These are phyloP conservation scores for Melanotaenia nigrans DNA, from an alignment of 2,797 vertebrate genomes.

Conservation along the genomic window DNA sequence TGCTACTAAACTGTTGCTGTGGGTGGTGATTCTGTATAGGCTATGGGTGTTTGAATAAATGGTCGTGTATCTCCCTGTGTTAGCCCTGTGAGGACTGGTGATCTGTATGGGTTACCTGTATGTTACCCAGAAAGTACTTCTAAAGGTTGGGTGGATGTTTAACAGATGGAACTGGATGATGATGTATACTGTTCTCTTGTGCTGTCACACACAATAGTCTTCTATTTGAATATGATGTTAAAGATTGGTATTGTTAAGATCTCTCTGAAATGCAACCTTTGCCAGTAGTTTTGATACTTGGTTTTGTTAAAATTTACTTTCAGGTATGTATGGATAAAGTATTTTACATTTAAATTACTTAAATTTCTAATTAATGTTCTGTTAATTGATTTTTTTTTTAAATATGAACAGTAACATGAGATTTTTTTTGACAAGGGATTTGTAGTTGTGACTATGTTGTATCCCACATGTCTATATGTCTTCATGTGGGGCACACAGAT, in stretches of 20 bases:
- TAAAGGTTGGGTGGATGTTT: neutral
- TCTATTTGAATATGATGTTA: neutral
- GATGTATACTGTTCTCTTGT: constrained; percentile 19
- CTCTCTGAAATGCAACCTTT: neutral
- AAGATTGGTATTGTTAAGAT: neutral
- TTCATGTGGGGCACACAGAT: neutral
- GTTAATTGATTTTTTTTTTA: neutral
- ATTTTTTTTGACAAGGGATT: neutral
- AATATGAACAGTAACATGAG: neutral
- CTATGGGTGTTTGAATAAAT: neutral
- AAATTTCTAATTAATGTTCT: neutral
- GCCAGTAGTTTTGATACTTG: neutral
- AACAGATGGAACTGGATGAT: constrained; percentile 13
- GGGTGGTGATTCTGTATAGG: neutral
- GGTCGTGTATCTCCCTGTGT: neutral
- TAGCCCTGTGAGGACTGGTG: neutral
- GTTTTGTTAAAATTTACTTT: too few species aligned
- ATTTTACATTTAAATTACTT: too few species aligned
- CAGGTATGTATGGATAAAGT: too few species aligned
- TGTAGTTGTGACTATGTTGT: neutral
- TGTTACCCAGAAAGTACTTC: neutral
- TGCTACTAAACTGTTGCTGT: neutral
- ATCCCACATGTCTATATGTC: neutral
- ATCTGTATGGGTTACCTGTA: neutral
- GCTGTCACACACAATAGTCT: constrained; percentile 17